Base-by-base conservation (phyloP, 2,888 invertebrate species). In the Celastrina argiolus region DNA sequence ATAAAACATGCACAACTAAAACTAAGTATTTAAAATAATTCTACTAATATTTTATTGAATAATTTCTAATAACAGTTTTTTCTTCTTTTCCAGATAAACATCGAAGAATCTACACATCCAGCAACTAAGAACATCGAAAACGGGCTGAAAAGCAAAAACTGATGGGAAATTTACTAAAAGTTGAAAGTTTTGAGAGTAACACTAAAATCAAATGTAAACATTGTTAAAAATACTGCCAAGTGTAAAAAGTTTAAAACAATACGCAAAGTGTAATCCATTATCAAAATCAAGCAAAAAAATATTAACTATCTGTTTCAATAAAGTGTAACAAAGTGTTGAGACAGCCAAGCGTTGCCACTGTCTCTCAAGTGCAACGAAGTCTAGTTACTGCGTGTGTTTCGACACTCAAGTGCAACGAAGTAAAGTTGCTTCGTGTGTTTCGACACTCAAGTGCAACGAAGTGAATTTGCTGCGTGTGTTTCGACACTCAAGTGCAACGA, bases 81-180 rank as follows among this genome's bases (percentile, higher is more conserved):
- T 51, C 51, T 51, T 22, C 26, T 51, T 51, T 51, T 51, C 22
- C 51, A 51, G 51, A 51, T 51, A 22, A 12, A 51, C 51, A 26
- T 26, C 51, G 51, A 51, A 26, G 12, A 51, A 51, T 22, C 26
- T 51, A 14, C 22, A 51, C 26, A 51, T 12, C 10, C 10, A 45
- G 45, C 10, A 18, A 18, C 45, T 45, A 45, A 45, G 18, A 45
- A 45, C 8, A 45, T 18, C 18, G 8, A 45, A 10, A 18, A 31
- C 31, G 1, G 18, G 45, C 45, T 45, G 18, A 26, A 51, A 26
- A 10, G n/a, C 4, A 14, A 51, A 51, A 12, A 1, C 2, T 22
- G 12, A 51, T 12, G 10, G 1, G 16, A 51, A 26, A 51, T 51
- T 10, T 3, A 45, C 18, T 3, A 51, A 22, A 22, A 12, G 12